Evolutionary conservation across 2,888 invertebrate genomes (phyloP), one percentile per base, ranked within the genome.

Genomic region (Yponomeuta evonymella): DNA sequence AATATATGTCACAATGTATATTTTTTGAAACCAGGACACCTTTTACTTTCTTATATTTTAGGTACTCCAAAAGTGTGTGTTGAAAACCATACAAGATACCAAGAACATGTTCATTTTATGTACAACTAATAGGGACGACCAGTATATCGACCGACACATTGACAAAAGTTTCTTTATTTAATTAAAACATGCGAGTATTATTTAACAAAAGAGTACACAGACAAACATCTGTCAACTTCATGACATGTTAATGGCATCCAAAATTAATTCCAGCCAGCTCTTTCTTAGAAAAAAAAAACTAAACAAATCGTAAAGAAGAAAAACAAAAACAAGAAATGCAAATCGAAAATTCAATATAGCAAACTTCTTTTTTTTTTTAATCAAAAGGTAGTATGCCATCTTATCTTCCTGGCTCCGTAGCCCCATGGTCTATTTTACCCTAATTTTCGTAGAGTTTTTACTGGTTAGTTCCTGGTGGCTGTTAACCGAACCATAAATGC

Each of bases 401-500:
- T 12, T 58, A 12, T 58, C 51, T 58, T 58, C 15, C 51, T 58
- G 51, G 2, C 15, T 58, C 5, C 4, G 15, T 15, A 15, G 15
- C 51, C 12, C 12, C 51, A 58, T 6, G 51, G 51, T 12, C 51
- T 58, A 58, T 58, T 58, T 58, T 15, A 15, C 51, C 51, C 51
- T 58, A 58, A 58, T 58, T 58, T 58, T 58, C 3, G 51, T 15
- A 12, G 6, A 58, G 12, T 58, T 58, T 58, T 58, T 58, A 15
- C 51, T 58, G 51, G 12, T 58, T 9, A 58, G 51, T 58, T 58
- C 51, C 51, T 58, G 51, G 64, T 43, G 43, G 67, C 67, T 43
- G 67, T 67, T 67, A 67, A 67, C 67, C 67, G 30, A 67, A 36
- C 36, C 67, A 11, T 67, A 36, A 67, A 67, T 65, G 67, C 36